Evolutionary conservation across 2,888 invertebrate species (phyloP).

Genomic region (Lobophora halterata): DNA sequence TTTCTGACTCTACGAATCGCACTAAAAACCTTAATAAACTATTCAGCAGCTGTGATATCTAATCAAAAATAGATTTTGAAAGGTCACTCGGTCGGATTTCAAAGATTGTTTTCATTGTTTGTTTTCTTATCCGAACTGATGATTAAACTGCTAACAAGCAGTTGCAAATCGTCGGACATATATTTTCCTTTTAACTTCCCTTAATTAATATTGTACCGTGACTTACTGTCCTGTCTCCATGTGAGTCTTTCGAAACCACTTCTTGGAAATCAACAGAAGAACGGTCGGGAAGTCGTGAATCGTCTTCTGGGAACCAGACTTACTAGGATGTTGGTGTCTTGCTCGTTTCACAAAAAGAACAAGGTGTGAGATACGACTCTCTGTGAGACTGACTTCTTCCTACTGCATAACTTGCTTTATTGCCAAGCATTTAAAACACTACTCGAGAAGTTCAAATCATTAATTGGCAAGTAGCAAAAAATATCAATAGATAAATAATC

Average conservation of each 20-base stretch:
- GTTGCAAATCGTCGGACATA: slow-evolving; percentile 22
- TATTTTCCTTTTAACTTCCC: slow-evolving; percentile 27
- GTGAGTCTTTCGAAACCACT: slow-evolving; percentile 30
- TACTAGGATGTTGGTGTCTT: slow-evolving; percentile 48
- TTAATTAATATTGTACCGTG: slow-evolving; percentile 29
- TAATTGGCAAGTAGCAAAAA: slow-evolving; percentile 16
- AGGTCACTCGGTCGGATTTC: background rate
- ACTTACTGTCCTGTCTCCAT: slow-evolving; percentile 23
- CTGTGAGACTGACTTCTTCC: background rate
- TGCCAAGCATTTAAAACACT: background rate
- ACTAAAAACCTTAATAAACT: background rate
- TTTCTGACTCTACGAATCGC: slow-evolving; percentile 5
- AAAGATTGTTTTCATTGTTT: background rate
- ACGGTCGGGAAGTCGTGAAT: slow-evolving; percentile 49
- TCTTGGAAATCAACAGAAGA: slow-evolving; percentile 59
- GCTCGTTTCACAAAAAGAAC: slow-evolving; percentile 50
- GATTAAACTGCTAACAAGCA: slow-evolving; percentile 29
- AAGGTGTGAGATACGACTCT: slow-evolving; percentile 31
- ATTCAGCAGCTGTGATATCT: too few relatives aligned
- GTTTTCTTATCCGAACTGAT: slow-evolving; percentile 2
- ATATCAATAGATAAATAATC: slow-evolving; percentile 26
- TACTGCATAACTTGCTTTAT: slow-evolving; percentile 26
- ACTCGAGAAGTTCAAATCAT: too few relatives aligned
- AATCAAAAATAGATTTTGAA: too few relatives aligned
- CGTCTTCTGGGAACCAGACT: slow-evolving; percentile 53